These are phyloP conservation scores for Lepus europaeus DNA, from an alignment of 2,113 vertebrate species.

Conservation along the genomic window DNA sequence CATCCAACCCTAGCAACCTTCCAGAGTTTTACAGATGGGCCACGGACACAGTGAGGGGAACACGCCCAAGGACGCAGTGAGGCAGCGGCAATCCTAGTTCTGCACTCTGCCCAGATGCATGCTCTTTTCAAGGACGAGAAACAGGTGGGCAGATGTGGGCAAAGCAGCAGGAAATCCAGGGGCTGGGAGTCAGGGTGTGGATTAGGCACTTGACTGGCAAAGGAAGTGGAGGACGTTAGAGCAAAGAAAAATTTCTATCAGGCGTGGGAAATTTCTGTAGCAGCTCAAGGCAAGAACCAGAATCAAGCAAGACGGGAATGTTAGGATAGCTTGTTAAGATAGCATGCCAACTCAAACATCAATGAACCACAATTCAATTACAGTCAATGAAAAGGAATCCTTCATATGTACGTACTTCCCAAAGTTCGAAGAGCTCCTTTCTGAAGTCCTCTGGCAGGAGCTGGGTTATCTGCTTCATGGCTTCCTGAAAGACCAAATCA, in stretches of 20 bases:
- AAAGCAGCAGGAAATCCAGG: not conserved
- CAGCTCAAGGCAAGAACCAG: not conserved
- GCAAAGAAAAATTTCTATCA: not conserved
- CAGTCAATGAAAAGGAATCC: not conserved
- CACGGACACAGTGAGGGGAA: not conserved
- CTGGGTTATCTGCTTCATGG: conserved; percentile 92
- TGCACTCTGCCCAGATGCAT: not conserved
- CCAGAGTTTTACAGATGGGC: rapidly evolving
- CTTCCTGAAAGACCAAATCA: conserved; percentile 89
- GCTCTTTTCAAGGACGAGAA: not conserved
- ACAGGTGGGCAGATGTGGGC: not conserved
- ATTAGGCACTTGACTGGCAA: not conserved
- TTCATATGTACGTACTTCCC: conserved; percentile 91
- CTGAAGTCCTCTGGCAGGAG: conserved; percentile 91
- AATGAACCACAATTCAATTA: not conserved
- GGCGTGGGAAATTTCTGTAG: not conserved
- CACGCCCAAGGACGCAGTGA: not conserved
- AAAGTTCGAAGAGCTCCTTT: conserved; percentile 95
- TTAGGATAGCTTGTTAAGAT: not conserved
- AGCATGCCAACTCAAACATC: not conserved
- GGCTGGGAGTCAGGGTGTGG: not conserved
- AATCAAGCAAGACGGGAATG: not conserved
- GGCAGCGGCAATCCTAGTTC: not conserved
- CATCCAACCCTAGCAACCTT: too few relatives aligned
- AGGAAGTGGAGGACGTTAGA: not conserved